A percentile compares a stretch with the other conserved stretches of the same genome.
Evolutionary conservation across 2,113 vertebrate species (phyloP).

Genomic region (Nycticebus coucang): DNA sequence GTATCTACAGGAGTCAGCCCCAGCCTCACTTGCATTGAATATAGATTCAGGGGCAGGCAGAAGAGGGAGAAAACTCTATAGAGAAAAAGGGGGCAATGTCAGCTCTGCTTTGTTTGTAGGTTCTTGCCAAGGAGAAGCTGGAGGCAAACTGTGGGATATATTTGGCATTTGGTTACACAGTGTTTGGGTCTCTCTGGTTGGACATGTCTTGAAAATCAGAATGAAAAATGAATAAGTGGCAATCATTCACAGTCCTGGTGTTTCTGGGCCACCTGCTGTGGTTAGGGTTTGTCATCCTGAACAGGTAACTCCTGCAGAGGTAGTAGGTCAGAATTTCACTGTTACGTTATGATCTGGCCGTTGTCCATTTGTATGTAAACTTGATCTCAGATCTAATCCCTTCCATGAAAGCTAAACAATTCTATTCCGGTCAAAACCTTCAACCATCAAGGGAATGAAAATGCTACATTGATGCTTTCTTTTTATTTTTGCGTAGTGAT

Average conservation of each 20-base stretch:
- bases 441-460: not conserved
- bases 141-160: not conserved
- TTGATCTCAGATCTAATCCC: not conserved
- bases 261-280: not conserved
- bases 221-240: not conserved
- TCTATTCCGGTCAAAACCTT: not conserved
- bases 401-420: not conserved
- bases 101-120: not conserved
- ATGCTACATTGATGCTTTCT: not conserved
- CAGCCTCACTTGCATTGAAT: not conserved
- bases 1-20: not conserved
- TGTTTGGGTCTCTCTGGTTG: not conserved
- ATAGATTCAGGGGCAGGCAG: not conserved
- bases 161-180: not conserved
- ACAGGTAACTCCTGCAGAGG: not conserved
- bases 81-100: not conserved
- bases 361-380: not conserved
- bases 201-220: not conserved
- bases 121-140: not conserved
- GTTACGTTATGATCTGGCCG: not conserved
- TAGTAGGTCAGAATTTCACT: not conserved
- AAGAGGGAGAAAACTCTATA: fast-evolving
- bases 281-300: not conserved
- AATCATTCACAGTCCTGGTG: not conserved
- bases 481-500: not conserved